These are phyloP conservation scores for Ornithoptera alexandrae DNA, from an alignment of 2,888 invertebrate genomes.

Conservation along the genomic window DNA sequence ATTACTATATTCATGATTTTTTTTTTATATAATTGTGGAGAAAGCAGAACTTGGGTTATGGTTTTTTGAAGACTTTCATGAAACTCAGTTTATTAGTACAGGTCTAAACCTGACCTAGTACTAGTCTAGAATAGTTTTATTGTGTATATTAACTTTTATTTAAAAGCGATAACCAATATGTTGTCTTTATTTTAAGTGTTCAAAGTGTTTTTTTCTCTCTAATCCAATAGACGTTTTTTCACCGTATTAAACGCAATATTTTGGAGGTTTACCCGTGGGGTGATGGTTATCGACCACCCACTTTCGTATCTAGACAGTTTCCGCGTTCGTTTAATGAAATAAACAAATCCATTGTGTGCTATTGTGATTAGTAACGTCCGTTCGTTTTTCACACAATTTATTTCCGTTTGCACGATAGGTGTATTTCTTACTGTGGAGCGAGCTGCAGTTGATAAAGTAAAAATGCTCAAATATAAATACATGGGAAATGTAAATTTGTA, in stretches of 20 bases:
- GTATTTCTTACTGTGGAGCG: not conserved
- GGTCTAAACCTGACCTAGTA: too few relatives aligned
- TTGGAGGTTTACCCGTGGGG: slow-evolving; percentile 16
- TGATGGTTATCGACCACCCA: slow-evolving; percentile 62
- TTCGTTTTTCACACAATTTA: slow-evolving; percentile 60
- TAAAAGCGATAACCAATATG: too few relatives aligned
- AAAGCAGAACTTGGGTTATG: too few relatives aligned
- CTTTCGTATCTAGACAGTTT: slow-evolving; percentile 58
- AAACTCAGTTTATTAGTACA: too few relatives aligned
- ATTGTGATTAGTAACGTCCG: slow-evolving; percentile 71
- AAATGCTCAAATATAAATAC: not conserved
- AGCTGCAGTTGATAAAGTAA: not conserved
- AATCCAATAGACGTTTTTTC: not conserved
- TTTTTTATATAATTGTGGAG: too few relatives aligned
- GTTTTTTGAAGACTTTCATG: too few relatives aligned
- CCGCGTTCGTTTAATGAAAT: slow-evolving; percentile 63
- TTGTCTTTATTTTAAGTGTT: too few relatives aligned
- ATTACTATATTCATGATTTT: too few relatives aligned
- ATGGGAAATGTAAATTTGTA: not conserved
- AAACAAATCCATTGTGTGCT: slow-evolving; percentile 74
- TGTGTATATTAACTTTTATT: too few relatives aligned
- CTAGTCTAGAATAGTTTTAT: too few relatives aligned
- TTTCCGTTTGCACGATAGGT: slow-evolving; percentile 51
- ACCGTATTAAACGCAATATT: not conserved
- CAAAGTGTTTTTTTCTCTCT: too few relatives aligned